phyloP scores from a whole-genome alignment of 1,140 invertebrate genomes.

The Caenorhabditis elegans region DNA sequence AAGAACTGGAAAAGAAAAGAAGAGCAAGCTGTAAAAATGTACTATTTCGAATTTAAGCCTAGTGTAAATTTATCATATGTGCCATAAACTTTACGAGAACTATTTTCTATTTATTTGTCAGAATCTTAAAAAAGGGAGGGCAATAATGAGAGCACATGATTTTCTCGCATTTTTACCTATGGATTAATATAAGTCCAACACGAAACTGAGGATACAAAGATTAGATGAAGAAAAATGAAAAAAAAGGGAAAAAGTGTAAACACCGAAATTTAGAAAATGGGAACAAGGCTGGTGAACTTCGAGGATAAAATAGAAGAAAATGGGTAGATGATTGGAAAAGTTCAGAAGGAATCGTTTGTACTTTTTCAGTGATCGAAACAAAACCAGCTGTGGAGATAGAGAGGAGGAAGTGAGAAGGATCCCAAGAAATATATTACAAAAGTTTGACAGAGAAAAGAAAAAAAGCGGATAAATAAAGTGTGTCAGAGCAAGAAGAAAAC shows the following conservation, averaged over 20 bases:
- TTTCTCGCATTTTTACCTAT: not conserved
- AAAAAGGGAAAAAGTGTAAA: not conserved
- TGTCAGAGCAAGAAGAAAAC: not conserved
- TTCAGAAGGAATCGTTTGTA: conserved; percentile 15
- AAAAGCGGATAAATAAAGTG: conserved; percentile 21
- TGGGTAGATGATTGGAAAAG: not conserved
- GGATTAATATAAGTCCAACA: not conserved
- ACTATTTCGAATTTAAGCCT: not conserved
- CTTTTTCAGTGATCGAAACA: conserved; percentile 2
- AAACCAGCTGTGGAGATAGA: not conserved
- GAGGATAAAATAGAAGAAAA: not conserved
- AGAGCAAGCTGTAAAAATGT: conserved; percentile 21
- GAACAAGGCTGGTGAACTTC: not conserved
- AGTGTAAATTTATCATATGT: not conserved
- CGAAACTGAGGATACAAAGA: not conserved
- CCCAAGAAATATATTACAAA: conserved; percentile 12
- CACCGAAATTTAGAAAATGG: not conserved
- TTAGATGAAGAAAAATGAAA: not conserved
- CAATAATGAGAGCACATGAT: not conserved
- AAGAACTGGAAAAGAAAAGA: conserved; percentile 46
- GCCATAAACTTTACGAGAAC: not conserved
- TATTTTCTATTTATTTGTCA: not conserved
- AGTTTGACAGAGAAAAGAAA: not conserved
- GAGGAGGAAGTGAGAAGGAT: not conserved
- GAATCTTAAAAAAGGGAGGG: not conserved